Conservation (phyloP, 2,888 invertebrate species). For the Drosophila greeni region DNA sequence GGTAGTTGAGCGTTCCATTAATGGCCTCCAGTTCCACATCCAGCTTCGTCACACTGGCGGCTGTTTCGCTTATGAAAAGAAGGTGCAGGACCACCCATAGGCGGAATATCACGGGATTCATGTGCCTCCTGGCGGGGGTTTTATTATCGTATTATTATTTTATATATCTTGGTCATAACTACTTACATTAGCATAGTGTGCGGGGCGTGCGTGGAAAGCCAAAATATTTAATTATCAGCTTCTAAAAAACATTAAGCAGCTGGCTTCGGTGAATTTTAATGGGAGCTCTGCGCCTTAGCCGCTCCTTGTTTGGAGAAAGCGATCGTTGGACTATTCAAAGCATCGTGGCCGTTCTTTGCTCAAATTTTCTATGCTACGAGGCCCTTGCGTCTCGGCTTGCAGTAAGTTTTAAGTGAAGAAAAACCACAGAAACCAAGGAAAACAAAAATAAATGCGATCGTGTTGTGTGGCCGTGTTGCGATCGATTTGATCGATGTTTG, state of each 20-base stretch:
- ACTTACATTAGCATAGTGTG: constrained; percentile 56
- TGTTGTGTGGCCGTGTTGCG: constrained; percentile 9
- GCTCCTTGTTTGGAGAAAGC: constrained; percentile 45
- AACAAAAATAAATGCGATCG: constrained; percentile 50
- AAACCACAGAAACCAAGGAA: constrained; percentile 34
- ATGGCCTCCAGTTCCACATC: constrained; percentile 80
- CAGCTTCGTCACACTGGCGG: constrained; percentile 29
- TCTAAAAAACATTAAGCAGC: constrained; percentile 46
- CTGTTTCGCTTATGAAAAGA: not conserved
- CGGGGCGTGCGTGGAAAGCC: constrained; percentile 17
- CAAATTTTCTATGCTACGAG: not conserved
- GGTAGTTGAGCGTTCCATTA: constrained; percentile 81
- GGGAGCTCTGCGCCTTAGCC: constrained; percentile 17
- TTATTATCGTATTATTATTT: not conserved
- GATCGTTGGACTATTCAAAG: constrained; percentile 25
- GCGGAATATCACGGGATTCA: not conserved
- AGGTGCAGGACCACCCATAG: constrained; percentile 7
- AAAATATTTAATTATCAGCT: constrained; percentile 24
- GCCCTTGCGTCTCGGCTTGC: not conserved
- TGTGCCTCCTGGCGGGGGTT: not conserved
- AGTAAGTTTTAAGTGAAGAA: constrained; percentile 47
- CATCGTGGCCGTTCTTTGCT: constrained; percentile 39
- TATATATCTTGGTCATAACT: not conserved
- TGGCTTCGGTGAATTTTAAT: constrained; percentile 63
- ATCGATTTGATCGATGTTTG: not conserved